phyloP scores from a whole-genome alignment of 2,888 invertebrate species.

The Danaus chrysippus region DNA sequence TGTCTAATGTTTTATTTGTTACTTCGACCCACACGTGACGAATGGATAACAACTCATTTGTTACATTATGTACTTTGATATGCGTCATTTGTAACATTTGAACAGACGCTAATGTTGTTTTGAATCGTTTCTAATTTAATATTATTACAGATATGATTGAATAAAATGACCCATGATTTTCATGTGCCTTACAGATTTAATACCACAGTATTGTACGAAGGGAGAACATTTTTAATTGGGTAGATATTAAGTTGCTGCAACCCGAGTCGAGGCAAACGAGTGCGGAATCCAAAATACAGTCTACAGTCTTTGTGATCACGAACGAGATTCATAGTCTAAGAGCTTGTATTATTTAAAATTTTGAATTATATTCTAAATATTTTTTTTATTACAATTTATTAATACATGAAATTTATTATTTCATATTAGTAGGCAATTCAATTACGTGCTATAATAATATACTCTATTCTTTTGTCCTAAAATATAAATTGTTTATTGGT shows the following conservation, averaged over 20 bases:
- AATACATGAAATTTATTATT: no score
- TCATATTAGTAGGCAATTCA: no score
- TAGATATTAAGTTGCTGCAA: constrained; percentile 19
- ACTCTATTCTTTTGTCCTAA: no score
- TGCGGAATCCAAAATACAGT: constrained; percentile 37
- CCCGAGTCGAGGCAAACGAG: constrained; percentile 24
- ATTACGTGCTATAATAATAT: no score
- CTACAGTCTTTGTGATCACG: constrained; percentile 42
- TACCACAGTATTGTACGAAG: constrained; percentile 12
- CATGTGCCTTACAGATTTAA: not conserved
- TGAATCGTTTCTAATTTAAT: constrained; percentile 6
- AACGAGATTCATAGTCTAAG: not conserved
- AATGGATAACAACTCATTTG: constrained; percentile 2
- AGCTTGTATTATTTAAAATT: no score
- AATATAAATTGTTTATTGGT: no score
- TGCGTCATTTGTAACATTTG: constrained; percentile 6
- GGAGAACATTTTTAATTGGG: constrained; percentile 12
- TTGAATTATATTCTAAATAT: no score
- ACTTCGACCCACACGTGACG: not conserved
- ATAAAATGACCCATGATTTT: not conserved
- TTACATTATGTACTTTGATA: constrained; percentile 4
- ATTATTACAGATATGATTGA: constrained; percentile 7
- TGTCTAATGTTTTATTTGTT: not conserved
- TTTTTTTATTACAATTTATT: no score
- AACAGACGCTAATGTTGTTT: not conserved